Conservation (phyloP, 2,113 vertebrate species). For the Garra rufa region DNA sequence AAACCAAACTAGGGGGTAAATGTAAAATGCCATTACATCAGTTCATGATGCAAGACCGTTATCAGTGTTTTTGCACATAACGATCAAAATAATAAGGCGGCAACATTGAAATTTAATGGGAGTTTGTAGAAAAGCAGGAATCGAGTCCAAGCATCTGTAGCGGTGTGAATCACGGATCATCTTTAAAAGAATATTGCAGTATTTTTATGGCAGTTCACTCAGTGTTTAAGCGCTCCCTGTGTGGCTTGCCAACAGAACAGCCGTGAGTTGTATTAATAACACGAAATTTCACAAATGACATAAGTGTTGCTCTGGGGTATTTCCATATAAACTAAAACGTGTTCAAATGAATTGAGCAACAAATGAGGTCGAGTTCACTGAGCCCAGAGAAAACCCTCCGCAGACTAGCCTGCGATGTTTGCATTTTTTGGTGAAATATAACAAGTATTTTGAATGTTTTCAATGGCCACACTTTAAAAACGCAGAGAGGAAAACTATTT, state of each 20-base stretch:
- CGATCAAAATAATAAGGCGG: slow-evolving; percentile 27
- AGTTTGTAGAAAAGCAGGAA: slow-evolving; percentile 22
- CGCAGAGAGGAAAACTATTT: slow-evolving; percentile 74
- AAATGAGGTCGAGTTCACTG: slow-evolving; percentile 40
- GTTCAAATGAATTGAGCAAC: slow-evolving; percentile 40
- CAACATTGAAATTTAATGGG: slow-evolving; percentile 25
- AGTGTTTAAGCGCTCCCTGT: slow-evolving; percentile 14
- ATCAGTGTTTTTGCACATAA: slow-evolving; percentile 21
- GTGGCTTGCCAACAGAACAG: slow-evolving; percentile 28
- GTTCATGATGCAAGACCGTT: slow-evolving; percentile 17
- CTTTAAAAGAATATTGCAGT: slow-evolving; percentile 22
- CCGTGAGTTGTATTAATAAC: slow-evolving; percentile 28
- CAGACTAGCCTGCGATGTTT: slow-evolving; percentile 57
- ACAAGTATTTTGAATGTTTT: slow-evolving; percentile 73
- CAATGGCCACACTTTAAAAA: slow-evolving; percentile 73
- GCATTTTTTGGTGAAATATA: slow-evolving; percentile 64
- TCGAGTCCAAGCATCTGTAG: slow-evolving; percentile 28
- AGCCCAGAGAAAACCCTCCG: slow-evolving; percentile 6
- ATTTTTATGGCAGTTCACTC: slow-evolving; percentile 43
- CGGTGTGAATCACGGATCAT: slow-evolving; percentile 25
- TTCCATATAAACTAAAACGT: slow-evolving; percentile 47
- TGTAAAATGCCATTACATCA: neutral
- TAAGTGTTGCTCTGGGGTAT: slow-evolving; percentile 47
- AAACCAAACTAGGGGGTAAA: neutral
- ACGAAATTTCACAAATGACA: slow-evolving; percentile 52